These are phyloP conservation scores for Hirundichthys speculiger DNA, from an alignment of 2,113 vertebrate species.

Conservation along the genomic window DNA sequence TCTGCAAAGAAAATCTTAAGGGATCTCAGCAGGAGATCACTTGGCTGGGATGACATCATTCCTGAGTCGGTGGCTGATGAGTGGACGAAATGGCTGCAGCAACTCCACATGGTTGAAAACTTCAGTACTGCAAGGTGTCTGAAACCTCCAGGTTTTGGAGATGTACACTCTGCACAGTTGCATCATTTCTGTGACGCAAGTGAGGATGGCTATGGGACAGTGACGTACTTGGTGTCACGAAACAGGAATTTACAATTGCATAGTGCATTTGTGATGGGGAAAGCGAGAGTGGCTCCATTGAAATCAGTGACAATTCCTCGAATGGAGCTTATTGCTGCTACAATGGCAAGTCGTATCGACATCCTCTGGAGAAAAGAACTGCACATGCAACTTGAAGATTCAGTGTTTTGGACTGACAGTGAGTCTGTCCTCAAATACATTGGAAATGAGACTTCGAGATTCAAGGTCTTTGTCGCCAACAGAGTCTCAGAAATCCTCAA, in stretches of 20 bases:
- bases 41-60: not conserved
- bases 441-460: not conserved
- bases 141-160: not conserved
- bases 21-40: not conserved
- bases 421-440: too few relatives aligned
- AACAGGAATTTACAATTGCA: not conserved
- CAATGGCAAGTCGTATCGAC: too few relatives aligned
- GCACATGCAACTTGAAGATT: too few relatives aligned
- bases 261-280: not conserved
- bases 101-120: too few relatives aligned
- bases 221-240: not conserved
- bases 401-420: too few relatives aligned
- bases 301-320: too few relatives aligned
- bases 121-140: not conserved
- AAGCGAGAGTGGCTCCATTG: not conserved
- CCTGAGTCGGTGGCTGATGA: too few relatives aligned
- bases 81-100: too few relatives aligned
- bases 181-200: slow-evolving; percentile 1
- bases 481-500: not conserved
- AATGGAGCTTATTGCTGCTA: too few relatives aligned
- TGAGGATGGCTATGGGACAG: not conserved
- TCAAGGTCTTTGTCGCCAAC: not conserved
- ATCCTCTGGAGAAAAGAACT: too few relatives aligned
- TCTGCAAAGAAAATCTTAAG: not conserved
- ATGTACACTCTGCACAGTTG: not conserved